These are phyloP conservation scores for Scatophagus argus DNA, from an alignment of 2,113 vertebrate species.

Conservation along the genomic window DNA sequence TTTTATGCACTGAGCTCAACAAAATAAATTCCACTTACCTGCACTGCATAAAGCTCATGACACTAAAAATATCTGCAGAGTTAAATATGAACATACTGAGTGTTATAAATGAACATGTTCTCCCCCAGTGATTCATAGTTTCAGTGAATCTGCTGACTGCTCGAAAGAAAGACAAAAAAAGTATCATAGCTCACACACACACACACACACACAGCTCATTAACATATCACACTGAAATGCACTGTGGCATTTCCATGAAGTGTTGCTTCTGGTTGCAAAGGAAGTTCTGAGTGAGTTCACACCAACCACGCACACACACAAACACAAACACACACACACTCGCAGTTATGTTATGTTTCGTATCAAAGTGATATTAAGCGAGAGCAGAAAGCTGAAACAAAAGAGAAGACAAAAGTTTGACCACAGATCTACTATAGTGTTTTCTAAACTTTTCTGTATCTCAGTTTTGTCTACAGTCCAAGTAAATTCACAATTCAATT, in stretches of 20 bases:
- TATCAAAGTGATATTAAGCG: not conserved
- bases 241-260: conserved; percentile 71
- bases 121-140: not conserved
- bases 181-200: not conserved
- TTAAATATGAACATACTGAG: not conserved
- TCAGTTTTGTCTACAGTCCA: too few relatives aligned
- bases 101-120: not conserved
- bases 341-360: conserved; percentile 6
- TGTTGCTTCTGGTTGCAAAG: conserved; percentile 66
- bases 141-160: conserved; percentile 46
- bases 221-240: conserved; percentile 46
- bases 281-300: conserved; percentile 53
- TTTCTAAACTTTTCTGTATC: too few relatives aligned
- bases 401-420: too few relatives aligned
- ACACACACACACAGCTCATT: conserved; percentile 43
- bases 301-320: conserved; percentile 25
- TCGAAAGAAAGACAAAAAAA: not conserved
- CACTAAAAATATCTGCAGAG: not conserved
- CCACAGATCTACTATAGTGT: too few relatives aligned
- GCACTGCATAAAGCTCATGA: too few relatives aligned
- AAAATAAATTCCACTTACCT: too few relatives aligned
- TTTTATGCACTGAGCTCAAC: too few relatives aligned
- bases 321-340: conserved; percentile 28
- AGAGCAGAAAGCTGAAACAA: not conserved
- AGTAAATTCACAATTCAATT: too few relatives aligned